Evolutionary conservation across 2,888 invertebrate species (phyloP), one percentile per base, ranked within the genome.

Genomic region (Poecilobothrus nobilitatus): DNA sequence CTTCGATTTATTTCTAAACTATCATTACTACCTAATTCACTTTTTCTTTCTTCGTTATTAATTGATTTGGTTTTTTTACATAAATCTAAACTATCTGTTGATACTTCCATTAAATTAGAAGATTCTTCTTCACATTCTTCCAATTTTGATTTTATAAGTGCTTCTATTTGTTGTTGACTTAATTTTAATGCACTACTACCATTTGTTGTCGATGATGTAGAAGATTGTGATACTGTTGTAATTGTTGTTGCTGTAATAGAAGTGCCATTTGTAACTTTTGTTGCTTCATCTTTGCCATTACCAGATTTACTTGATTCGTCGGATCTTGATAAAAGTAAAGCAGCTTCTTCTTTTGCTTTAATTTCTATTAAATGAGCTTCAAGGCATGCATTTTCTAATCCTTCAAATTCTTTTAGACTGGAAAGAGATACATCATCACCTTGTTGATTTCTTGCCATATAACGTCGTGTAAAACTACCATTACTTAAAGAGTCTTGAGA

Each of bases 391-490:
- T 88, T 89, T 82, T 97, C 96, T 2, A 96, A 81, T 0, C 92
- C 91, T 84, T 97, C 96, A 79, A 96, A 96, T 79, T 97, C 96
- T 79, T 93, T 92, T 27, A 96, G 83, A 63, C 95, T 95, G 9
- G 91, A 91, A 37, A 92, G 83, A 2, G 94, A 94, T 65, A 94
- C 85, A 77, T 95, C 94, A 79, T 95, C 95, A 1, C 91, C 91
- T 79, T 90, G 90, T 76, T 89, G 90, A 76, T 88, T 89, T 73
- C 89, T 87, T 10, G 89, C 82, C 70, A 87, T 80, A 74, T 91
- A 90, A 68, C 90, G 84, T 68, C 87, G 85, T n/a, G 91, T 90
- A 70, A 91, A 86, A 74, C 92, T 92, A 9, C 92, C 92, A 76
- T 93, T 91, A 75, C 88, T 88, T 5, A 90, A 84, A 0, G 94